Evolutionary conservation across 1,140 invertebrate species (phyloP).

Genomic region (Metopolophium dirhodum): DNA sequence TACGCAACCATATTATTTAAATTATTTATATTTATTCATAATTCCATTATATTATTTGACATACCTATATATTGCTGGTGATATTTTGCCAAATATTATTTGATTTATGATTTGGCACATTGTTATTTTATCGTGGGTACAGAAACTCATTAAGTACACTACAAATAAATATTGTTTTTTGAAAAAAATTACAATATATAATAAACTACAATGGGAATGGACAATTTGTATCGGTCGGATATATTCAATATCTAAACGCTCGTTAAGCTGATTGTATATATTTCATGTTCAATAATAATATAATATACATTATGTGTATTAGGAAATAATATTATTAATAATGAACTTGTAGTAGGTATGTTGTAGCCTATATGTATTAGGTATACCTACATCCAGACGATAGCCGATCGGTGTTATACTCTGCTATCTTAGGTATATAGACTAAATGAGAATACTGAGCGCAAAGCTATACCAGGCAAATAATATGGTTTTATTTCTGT

Average conservation of each 20-base stretch:
- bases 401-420: background rate
- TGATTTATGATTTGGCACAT: background rate
- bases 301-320: background rate
- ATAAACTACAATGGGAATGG: background rate
- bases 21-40: conserved; percentile 4
- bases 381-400: background rate
- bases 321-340: conserved; percentile 3
- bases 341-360: background rate
- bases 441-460: background rate
- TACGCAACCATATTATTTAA: background rate
- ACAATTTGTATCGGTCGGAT: background rate
- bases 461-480: too few relatives aligned
- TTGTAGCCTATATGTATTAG: too few relatives aligned
- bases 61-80: background rate
- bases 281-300: background rate
- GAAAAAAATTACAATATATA: background rate
- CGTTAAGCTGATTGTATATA: background rate
- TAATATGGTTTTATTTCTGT: too few relatives aligned
- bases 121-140: background rate
- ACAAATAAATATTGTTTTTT: background rate
- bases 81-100: conserved; percentile 2
- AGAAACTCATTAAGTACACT: background rate
- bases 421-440: background rate
- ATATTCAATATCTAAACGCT: background rate
- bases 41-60: background rate